Conservation (phyloP, 2,888 invertebrate species). For the Apodemia mormo region DNA sequence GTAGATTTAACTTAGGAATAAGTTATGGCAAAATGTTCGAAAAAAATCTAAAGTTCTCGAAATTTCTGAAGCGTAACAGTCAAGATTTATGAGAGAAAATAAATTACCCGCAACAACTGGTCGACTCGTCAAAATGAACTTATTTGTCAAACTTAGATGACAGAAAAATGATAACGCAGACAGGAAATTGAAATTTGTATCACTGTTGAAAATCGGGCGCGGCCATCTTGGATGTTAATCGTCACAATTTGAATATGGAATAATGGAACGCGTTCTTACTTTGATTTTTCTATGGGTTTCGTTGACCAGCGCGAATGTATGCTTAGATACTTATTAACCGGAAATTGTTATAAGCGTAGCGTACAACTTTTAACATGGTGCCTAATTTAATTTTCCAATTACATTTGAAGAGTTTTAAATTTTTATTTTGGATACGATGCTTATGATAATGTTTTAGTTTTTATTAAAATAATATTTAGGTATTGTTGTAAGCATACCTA, state of each 20-base stretch:
- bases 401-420: background rate
- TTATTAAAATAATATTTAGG: no score
- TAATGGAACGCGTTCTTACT: conserved; percentile 57
- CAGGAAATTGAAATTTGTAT: conserved; percentile 81
- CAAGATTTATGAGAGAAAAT: conserved; percentile 61
- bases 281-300: conserved; percentile 49
- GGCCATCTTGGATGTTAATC: conserved; percentile 75
- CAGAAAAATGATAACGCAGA: conserved; percentile 63
- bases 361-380: background rate
- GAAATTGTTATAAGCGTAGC: conserved; percentile 8
- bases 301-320: background rate
- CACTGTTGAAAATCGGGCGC: conserved; percentile 70
- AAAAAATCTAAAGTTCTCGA: background rate
- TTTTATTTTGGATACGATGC: no score
- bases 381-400: background rate
- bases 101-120: conserved; percentile 59
- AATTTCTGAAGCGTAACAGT: conserved; percentile 44
- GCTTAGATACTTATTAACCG: background rate
- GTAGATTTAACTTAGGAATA: background rate
- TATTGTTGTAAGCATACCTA: no score
- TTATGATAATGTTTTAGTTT: no score
- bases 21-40: background rate
- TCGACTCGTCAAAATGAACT: conserved; percentile 76
- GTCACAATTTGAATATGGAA: conserved; percentile 75
- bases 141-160: conserved; percentile 80